Base-by-base conservation (phyloP, 2,113 vertebrate species). In the Phalacrocorax carbo region DNA sequence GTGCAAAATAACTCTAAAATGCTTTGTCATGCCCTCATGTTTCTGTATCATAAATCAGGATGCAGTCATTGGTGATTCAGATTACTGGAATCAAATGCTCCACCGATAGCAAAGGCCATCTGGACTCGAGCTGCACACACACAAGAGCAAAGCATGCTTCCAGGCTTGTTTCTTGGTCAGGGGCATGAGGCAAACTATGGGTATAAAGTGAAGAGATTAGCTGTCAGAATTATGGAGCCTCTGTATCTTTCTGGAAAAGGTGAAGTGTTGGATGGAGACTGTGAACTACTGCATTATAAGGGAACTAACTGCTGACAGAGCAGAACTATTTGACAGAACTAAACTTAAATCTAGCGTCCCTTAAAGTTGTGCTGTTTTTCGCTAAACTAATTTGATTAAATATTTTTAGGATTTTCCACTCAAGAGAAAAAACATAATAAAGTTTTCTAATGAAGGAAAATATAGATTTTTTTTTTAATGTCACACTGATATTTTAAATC, bases 61-160 rank as follows among this genome's bases (percentile, higher is more conserved):
- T 58, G 34, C 16, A 55, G 6, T 54, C 5, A 5, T 23, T 75
- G 11, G 11, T 38, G 15, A 5, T 64, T 90, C 0, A 0, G 30
- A 57, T 66, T 65, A 75, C 57, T 58, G 48, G 52, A 84, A 55
- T 66, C 7, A 36, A 65, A 66, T 52, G 5, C 25, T 54, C n/a
- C 17, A 55, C 11, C 2, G 0, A 20, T 52, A 61, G 13, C 48
- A 66, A 40, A 40, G 25, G 38, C 20, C 30, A 23, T 13, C 38
- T 60, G 52, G 22, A 66, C 25, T 60, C 34, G 42, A 61, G 30
- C 22, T 68, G 38, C 15, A n/a, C 26, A 23, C 16, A 32, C 26
- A 48, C 26, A 54, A 46, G 32, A 82, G 11, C 34, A 71, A 54
- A 83, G 44, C 29, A 12, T 29, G 10, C 21, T 78, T 60, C 6